These are phyloP conservation scores for Drosophila grimshawi DNA, from an alignment of 1,140 invertebrate species.

Conservation along the genomic window DNA sequence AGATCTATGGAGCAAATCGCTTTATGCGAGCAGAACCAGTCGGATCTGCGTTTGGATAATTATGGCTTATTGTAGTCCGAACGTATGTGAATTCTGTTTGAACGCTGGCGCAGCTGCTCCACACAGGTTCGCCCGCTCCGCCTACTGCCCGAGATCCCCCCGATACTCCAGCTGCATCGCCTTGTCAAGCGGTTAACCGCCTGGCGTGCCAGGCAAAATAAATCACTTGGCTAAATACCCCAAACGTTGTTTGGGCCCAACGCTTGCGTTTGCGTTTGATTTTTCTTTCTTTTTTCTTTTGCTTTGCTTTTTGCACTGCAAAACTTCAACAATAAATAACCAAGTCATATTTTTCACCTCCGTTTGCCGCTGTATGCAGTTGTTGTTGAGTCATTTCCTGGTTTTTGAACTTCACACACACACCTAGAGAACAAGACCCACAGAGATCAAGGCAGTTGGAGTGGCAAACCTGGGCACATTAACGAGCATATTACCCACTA, in stretches of 20 bases:
- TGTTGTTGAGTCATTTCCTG: conserved; percentile 81
- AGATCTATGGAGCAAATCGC: conserved; percentile 29
- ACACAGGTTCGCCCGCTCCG: conserved; percentile 7
- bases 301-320: conserved; percentile 69
- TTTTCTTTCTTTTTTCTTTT: conserved; percentile 26
- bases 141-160: background rate
- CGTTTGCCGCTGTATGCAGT: conserved; percentile 60
- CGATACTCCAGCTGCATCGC: conserved; percentile 4
- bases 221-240: conserved; percentile 80
- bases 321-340: conserved; percentile 83
- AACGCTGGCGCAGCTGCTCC: conserved; percentile 35
- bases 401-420: conserved; percentile 69
- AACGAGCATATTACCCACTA: conserved; percentile 81
- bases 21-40: conserved; percentile 36
- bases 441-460: conserved; percentile 37
- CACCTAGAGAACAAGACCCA: conserved; percentile 5
- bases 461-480: conserved; percentile 70
- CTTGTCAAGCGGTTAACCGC: conserved; percentile 54
- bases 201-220: conserved; percentile 71
- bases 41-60: conserved; percentile 76
- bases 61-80: conserved; percentile 76
- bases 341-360: conserved; percentile 82
- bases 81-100: conserved; percentile 25
- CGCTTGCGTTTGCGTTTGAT: conserved; percentile 40
- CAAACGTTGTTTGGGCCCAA: conserved; percentile 74